Conservation (phyloP, 2,888 invertebrate species). For the Fragum sueziense region DNA sequence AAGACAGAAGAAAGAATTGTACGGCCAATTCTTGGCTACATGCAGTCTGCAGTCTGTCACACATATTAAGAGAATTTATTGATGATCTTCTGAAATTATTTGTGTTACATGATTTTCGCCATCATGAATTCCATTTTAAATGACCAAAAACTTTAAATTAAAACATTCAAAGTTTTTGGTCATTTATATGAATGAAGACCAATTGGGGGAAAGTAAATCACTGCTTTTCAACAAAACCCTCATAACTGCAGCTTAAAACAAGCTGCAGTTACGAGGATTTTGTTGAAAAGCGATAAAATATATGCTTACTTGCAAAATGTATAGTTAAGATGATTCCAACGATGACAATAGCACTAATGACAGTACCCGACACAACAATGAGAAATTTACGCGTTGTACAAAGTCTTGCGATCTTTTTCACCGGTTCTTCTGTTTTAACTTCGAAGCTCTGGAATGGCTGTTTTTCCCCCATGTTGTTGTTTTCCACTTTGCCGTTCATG, state of each 20-base stretch:
- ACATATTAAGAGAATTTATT: not conserved
- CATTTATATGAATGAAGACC: too few species aligned
- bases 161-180: too few species aligned
- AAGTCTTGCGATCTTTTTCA: slow-evolving; percentile 15
- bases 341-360: slow-evolving; percentile 30
- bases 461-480: slow-evolving; percentile 52
- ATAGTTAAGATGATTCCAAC: slow-evolving; percentile 5
- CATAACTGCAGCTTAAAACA: too few species aligned
- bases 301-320: not conserved
- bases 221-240: too few species aligned
- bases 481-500: slow-evolving; percentile 32
- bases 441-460: slow-evolving; percentile 3
- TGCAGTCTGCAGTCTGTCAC: not conserved
- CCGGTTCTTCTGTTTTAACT: slow-evolving; percentile 7
- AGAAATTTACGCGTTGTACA: slow-evolving; percentile 25
- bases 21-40: too few species aligned
- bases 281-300: too few species aligned
- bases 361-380: not conserved
- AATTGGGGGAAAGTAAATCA: too few species aligned
- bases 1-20: not conserved
- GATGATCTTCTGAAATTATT: too few species aligned
- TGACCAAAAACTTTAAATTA: not conserved
- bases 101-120: too few species aligned
- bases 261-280: too few species aligned
- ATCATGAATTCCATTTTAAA: too few species aligned